Percentiles rank a stretch among this genome's conserved stretches.
Conservation (phyloP, 2,888 invertebrate species). For the Macrophya alboannulata region DNA sequence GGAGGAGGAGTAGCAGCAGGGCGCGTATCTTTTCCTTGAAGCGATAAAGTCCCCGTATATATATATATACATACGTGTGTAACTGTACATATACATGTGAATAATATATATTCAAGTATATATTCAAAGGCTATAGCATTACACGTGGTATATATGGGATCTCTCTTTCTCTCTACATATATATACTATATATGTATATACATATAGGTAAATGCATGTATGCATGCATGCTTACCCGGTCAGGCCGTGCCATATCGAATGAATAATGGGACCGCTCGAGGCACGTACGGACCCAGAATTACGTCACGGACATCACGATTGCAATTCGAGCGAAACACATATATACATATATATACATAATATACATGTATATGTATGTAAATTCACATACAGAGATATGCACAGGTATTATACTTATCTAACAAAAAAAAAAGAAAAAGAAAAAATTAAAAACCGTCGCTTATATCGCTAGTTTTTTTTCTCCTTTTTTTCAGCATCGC, state of each 20-base stretch:
- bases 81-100: background rate
- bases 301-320: slow-evolving; percentile 43
- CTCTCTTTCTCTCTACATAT: too few relatives aligned
- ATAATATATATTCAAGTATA: background rate
- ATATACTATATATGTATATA: background rate
- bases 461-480: too few relatives aligned
- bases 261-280: slow-evolving; percentile 36
- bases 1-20: background rate
- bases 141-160: background rate
- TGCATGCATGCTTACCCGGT: background rate
- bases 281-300: slow-evolving; percentile 42
- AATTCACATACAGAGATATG: too few relatives aligned
- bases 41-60: slow-evolving; percentile 15
- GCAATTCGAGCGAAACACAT: slow-evolving; percentile 25
- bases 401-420: too few relatives aligned
- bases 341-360: background rate
- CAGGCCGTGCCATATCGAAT: slow-evolving; percentile 28
- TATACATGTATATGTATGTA: too few relatives aligned
- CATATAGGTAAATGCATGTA: background rate
- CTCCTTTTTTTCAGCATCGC: too few relatives aligned
- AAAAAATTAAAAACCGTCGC: too few relatives aligned
- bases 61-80: background rate
- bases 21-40: slow-evolving; percentile 34
- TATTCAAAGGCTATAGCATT: background rate
- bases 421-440: too few relatives aligned